Base-by-base conservation (phyloP, 2,888 invertebrate species). In the Caprella mutica region DNA sequence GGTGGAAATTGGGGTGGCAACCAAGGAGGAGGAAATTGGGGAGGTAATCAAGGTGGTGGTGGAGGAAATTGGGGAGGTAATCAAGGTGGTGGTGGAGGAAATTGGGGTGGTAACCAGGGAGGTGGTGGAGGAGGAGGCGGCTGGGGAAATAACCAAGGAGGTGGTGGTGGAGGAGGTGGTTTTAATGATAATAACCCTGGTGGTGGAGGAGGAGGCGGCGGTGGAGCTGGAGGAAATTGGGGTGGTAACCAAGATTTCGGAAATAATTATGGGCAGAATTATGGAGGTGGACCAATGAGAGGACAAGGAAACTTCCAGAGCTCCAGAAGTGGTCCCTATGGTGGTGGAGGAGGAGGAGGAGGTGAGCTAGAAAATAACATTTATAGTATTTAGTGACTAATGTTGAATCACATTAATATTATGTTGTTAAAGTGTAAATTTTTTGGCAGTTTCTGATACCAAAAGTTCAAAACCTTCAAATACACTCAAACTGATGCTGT, bases 231-330 rank as follows among this genome's bases (percentile, higher is more conserved):
- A n/a, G 55, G 52, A 52, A 61, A 52, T 48, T 61, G 63, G 59
- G 57, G 56, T 9, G 55, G 55, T 23, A 35, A 33, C 12, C 55
- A 44, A 51, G 70, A 68, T 69, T 85, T 85, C 65, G 85, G 85
- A 24, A 80, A 81, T 58, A 83, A 84, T 51, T 89, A 90, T 71
- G 87, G 89, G 68, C 89, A 88, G 72, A 81, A 82, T 59, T 89
- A 84, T 69, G 80, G 84, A 4, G 90, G 87, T 40, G 91, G 91
- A 1, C 88, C 91, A 0, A 81, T 89, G 73, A 80, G 90, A 66
- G 80, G 78, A 69, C 64, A 64, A 29, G 58, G 60, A 27, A 48
- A 14, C 48, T 55, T 53, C 14, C 62, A 65, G 50, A 55, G 46
- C n/a, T 56, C 56, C 46, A 38, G 65, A 3, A 33, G 62, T 2